phyloP scores from a whole-genome alignment of 2,113 vertebrate genomes.

The Phainopepla nitens region DNA sequence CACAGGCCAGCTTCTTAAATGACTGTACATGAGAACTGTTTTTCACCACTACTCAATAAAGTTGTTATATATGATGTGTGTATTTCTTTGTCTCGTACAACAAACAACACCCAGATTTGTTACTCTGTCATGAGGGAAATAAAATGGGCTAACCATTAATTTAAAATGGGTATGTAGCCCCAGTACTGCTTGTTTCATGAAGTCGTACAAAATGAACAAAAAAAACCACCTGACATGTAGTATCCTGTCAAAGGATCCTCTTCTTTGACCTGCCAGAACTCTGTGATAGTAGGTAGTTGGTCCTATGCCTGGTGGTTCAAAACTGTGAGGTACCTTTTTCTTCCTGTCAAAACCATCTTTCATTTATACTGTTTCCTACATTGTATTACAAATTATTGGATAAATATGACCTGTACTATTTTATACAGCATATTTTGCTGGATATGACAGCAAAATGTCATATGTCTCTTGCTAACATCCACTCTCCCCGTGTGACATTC shows the following conservation, averaged over 20 bases:
- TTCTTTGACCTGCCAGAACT: neutral
- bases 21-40: conserved; percentile 10
- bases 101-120: neutral
- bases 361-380: neutral
- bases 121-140: neutral
- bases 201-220: neutral
- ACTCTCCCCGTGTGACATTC: accelerated
- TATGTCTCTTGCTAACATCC: neutral
- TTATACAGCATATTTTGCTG: neutral
- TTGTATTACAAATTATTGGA: neutral
- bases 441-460: neutral
- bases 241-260: neutral
- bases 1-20: neutral
- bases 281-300: neutral
- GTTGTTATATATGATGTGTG: neutral
- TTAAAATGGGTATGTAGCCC: neutral
- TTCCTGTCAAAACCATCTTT: neutral
- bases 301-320: neutral
- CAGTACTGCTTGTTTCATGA: neutral
- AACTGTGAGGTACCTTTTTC: neutral
- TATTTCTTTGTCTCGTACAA: neutral
- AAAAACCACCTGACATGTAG: neutral
- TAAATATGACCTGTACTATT: neutral
- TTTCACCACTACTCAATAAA: conserved; percentile 32
- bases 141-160: neutral